Evolutionary conservation across 2,888 invertebrate species (phyloP), one percentile per base, ranked within the genome.

Genomic region (Coleophora flavipennella): DNA sequence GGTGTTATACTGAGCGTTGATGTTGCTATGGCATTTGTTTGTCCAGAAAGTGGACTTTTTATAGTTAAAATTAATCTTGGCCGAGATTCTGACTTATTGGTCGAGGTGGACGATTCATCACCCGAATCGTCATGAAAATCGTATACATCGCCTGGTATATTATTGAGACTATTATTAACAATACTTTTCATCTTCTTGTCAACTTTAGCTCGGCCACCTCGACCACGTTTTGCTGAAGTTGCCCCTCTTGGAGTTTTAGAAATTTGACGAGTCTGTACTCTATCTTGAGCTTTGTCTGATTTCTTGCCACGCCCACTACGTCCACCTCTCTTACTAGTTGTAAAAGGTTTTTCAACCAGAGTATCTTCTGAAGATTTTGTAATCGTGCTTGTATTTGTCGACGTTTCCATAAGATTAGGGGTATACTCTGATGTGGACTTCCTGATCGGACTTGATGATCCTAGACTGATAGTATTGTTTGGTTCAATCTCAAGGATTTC

Each of bases 91-190:
- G 62, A 54, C 57, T 80, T 86, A 49, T 67, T 76, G 10, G 73
- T 60, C 12, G 77, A 70, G 33, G 69, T 61, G 28, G 81, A 67
- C 10, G 81, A 86, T 60, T 93, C 93, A 59, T 96, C 95, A 31
- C 92, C 92, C 4, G 94, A 93, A 67, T 96, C 96, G 62, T 96
- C 96, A 51, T 93, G 91, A 65, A 96, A 96, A 67, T 96, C 96
- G 63, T 96, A 96, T 2, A 96, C 89, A 61, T 96, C 96, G 8
- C 92, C 90, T 1, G 90, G 86, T 36, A 87, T 73, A 52, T 89
- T 88, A 51, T 81, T 87, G 45, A 87, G 85, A 49, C 84, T 89
- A 8, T 78, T 80, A 57, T 81, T 85, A 2, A 78, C 67, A 8
- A 69, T 49, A 46, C 53, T 70, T 58, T 80, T 80, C 1, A 77